Percentiles rank a stretch among this genome's conserved stretches.
Conservation (phyloP, 2,888 invertebrate species). For the Aspidiotus destructor region DNA sequence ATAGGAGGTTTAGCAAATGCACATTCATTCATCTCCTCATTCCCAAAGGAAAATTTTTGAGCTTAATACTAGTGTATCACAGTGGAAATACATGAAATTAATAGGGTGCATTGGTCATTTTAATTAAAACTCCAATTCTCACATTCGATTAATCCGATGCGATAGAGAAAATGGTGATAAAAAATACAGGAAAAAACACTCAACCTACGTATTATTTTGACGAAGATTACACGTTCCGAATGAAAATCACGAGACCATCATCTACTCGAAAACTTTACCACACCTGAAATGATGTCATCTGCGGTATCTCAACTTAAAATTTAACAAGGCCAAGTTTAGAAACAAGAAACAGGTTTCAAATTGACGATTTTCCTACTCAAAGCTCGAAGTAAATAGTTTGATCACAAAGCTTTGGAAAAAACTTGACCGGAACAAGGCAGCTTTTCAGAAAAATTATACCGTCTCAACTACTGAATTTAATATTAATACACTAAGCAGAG, state of each 20-base stretch:
- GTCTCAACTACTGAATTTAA: too few species aligned
- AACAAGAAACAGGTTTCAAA: constrained; percentile 13
- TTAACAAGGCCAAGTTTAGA: constrained; percentile 23
- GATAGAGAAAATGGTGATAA: background rate
- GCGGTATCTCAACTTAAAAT: constrained; percentile 15
- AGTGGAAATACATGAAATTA: background rate
- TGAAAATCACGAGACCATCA: constrained; percentile 24
- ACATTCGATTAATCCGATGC: background rate
- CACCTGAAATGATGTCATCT: constrained; percentile 33
- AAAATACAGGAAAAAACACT: constrained; percentile 15
- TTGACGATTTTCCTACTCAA: too few species aligned
- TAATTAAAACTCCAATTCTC: background rate
- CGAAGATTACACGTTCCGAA: constrained; percentile 4
- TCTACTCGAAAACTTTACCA: constrained; percentile 22
- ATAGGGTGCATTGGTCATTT: background rate
- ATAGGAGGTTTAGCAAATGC: too few species aligned
- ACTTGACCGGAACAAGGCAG: too few species aligned
- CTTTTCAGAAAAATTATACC: too few species aligned
- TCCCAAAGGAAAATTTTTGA: too few species aligned
- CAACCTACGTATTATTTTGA: constrained; percentile 29
- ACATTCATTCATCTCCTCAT: too few species aligned
- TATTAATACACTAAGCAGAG: too few species aligned
- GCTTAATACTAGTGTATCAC: too few species aligned
- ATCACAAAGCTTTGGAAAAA: too few species aligned
- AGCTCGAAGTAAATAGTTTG: too few species aligned